These are phyloP conservation scores for Eupithecia abbreviata DNA, from an alignment of 2,888 invertebrate species.

Conservation along the genomic window DNA sequence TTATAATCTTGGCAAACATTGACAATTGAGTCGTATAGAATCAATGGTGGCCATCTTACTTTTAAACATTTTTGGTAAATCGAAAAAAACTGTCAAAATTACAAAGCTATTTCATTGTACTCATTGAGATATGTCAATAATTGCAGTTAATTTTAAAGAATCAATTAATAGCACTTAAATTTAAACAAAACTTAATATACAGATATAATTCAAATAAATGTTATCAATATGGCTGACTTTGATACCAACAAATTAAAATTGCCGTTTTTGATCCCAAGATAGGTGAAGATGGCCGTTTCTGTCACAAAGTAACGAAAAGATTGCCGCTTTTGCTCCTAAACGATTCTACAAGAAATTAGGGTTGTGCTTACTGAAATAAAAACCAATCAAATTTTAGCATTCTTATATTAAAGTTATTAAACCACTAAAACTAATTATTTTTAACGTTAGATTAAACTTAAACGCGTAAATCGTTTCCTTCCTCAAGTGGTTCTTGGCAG, in stretches of 20 bases:
- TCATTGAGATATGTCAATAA: neutral
- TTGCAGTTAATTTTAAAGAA: neutral
- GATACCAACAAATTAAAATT: constrained; percentile 3
- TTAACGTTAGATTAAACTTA: neutral
- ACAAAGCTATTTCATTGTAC: neutral
- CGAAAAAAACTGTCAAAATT: no score
- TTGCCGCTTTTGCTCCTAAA: constrained; percentile 23
- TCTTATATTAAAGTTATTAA: constrained; percentile 3
- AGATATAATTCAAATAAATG: neutral
- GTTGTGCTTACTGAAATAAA: constrained; percentile 12
- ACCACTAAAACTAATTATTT: neutral
- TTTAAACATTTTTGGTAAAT: no score
- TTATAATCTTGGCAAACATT: no score
- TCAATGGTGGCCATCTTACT: no score
- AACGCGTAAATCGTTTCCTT: constrained; percentile 13
- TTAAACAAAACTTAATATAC: neutral
- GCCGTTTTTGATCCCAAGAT: constrained; percentile 15
- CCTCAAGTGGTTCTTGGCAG: constrained; percentile 4
- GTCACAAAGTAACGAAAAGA: constrained; percentile 4
- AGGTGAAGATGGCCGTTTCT: constrained; percentile 1
- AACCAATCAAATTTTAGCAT: constrained; percentile 8
- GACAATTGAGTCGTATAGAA: no score
- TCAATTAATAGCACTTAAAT: neutral
- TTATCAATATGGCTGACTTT: neutral
- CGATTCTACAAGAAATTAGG: constrained; percentile 2